Evolutionary conservation across 2,888 invertebrate genomes (phyloP).

Genomic region (Taenaris catops): DNA sequence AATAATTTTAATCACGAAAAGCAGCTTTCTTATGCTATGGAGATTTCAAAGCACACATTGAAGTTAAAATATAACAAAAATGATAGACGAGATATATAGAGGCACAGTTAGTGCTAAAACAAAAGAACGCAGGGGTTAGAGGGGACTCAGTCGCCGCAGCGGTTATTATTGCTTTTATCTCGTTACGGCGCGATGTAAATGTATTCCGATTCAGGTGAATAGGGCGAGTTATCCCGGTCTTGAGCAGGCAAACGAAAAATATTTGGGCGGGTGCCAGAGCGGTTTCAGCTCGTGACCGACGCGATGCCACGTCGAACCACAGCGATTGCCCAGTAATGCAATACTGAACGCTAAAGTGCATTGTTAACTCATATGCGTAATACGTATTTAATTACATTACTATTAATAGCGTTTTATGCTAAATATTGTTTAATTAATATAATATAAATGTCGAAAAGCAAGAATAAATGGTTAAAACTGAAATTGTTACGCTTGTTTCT

Average conservation of each 20-base stretch:
- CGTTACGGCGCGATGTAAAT: conserved; percentile 33
- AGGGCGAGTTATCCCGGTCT: conserved; percentile 64
- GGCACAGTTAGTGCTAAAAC: too few species aligned
- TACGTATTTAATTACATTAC: conserved; percentile 10
- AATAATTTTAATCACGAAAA: too few species aligned
- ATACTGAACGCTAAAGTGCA: conserved; percentile 41
- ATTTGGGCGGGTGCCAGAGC: conserved; percentile 64
- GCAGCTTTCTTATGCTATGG: too few species aligned
- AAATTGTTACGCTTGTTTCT: too few species aligned
- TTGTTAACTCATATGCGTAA: conserved; percentile 13
- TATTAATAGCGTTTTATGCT: background rate
- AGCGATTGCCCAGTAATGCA: conserved; percentile 53
- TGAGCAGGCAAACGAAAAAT: conserved; percentile 63
- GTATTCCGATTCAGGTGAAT: conserved; percentile 69
- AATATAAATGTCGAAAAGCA: too few species aligned
- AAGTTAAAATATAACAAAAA: too few species aligned
- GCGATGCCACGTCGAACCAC: conserved; percentile 40
- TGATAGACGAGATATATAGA: too few species aligned
- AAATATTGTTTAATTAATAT: too few species aligned
- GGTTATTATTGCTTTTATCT: conserved; percentile 16
- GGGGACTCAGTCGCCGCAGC: too few species aligned
- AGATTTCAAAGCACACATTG: too few species aligned
- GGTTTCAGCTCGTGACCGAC: conserved; percentile 47
- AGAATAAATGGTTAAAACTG: too few species aligned
- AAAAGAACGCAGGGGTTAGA: too few species aligned